Evolutionary conservation across 2,888 invertebrate genomes (phyloP).

Genomic region (Palloptera scutellata): DNA sequence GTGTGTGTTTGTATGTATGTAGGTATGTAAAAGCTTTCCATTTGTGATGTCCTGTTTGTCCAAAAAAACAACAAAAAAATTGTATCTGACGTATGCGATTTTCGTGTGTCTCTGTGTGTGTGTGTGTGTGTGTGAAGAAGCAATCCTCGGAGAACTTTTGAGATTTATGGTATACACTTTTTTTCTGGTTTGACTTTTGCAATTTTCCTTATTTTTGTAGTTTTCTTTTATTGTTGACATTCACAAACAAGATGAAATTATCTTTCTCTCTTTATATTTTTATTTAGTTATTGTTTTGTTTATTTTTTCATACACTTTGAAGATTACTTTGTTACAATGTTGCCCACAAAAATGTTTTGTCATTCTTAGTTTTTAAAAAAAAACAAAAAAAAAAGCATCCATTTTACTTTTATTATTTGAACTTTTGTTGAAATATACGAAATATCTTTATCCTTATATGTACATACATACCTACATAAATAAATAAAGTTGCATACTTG

Average conservation of each 20-base stretch:
- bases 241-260: slow-evolving; percentile 2
- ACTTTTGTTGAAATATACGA: too few relatives aligned
- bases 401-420: not conserved
- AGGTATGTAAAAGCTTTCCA: not conserved
- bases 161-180: not conserved
- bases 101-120: not conserved
- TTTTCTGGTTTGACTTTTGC: not conserved
- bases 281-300: not conserved
- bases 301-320: not conserved
- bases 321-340: not conserved
- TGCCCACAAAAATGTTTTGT: not conserved
- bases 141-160: not conserved
- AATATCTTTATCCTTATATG: too few relatives aligned
- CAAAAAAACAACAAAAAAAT: not conserved
- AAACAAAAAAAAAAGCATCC: not conserved
- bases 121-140: not conserved
- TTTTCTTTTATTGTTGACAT: not conserved
- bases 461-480: too few relatives aligned
- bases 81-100: too few relatives aligned
- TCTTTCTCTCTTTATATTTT: not conserved
- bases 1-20: not conserved
- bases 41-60: slow-evolving; percentile 1
- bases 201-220: not conserved
- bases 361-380: too few relatives aligned
- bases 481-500: too few relatives aligned